Conservation (phyloP, 2,888 invertebrate genomes). For the Agriopis aurantiaria region DNA sequence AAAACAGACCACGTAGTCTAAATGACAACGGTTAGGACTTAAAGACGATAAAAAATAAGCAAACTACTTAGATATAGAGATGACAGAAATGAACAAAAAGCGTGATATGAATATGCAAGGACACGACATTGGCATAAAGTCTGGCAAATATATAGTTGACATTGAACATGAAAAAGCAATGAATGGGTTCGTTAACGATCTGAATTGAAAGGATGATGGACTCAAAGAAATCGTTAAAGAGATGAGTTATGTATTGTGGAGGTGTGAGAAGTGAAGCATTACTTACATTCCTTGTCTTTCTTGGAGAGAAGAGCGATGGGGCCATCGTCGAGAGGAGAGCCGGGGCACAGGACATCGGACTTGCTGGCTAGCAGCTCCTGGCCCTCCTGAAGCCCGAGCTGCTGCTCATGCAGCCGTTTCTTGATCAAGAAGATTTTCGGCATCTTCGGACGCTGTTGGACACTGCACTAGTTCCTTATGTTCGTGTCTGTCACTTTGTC, state of each 20-base stretch:
- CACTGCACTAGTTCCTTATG: constrained; percentile 81
- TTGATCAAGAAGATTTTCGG: constrained; percentile 97
- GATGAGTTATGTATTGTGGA: constrained; percentile 23
- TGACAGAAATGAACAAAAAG: constrained; percentile 35
- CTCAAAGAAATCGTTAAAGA: constrained; percentile 24
- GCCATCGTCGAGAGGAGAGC: constrained; percentile 85
- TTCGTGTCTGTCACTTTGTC: constrained; percentile 78
- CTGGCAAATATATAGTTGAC: constrained; percentile 35
- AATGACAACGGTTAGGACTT: constrained; percentile 48
- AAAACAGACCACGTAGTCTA: constrained; percentile 54
- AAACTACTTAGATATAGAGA: constrained; percentile 36
- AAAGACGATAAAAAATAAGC: constrained; percentile 41
- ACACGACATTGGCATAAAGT: constrained; percentile 33
- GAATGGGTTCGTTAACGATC: constrained; percentile 33
- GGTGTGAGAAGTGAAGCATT: constrained; percentile 10
- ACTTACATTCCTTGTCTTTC: constrained; percentile 79
- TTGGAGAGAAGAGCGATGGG: constrained; percentile 88
- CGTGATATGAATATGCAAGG: constrained; percentile 41
- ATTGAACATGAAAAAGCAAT: constrained; percentile 29
- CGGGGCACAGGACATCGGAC: constrained; percentile 87
- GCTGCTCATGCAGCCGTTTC: constrained; percentile 96
- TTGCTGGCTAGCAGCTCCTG: constrained; percentile 91
- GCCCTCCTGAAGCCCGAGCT: constrained; percentile 92
- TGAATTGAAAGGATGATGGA: constrained; percentile 34
- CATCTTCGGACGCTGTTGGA: constrained; percentile 85